These are phyloP conservation scores for Elgaria multicarinata DNA, from an alignment of 2,113 vertebrate genomes.

Conservation along the genomic window DNA sequence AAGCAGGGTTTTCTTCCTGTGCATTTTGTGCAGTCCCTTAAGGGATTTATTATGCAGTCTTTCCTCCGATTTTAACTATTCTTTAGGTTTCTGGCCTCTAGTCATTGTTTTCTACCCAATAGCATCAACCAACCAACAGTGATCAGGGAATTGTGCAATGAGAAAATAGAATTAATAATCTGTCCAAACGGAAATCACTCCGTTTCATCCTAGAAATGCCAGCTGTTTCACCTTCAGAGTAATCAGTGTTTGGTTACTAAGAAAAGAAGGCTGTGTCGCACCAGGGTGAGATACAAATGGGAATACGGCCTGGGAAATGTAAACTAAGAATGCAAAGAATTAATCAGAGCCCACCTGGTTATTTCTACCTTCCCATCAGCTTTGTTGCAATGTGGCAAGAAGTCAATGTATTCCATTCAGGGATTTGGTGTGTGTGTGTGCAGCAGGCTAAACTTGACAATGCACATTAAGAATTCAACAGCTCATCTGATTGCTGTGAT, in stretches of 20 bases:
- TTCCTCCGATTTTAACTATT: slow-evolving; percentile 3
- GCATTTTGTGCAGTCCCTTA: background rate
- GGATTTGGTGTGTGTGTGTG: background rate
- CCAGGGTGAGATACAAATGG: slow-evolving; percentile 15
- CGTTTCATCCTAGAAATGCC: slow-evolving; percentile 42
- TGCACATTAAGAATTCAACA: slow-evolving; percentile 54
- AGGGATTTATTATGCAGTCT: background rate
- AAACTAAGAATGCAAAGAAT: background rate
- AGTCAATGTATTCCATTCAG: background rate
- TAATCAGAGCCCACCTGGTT: background rate
- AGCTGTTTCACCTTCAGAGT: slow-evolving; percentile 29
- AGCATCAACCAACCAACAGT: accelerated
- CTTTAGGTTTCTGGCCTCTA: background rate
- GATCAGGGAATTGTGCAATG: slow-evolving; percentile 33
- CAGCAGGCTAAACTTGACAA: slow-evolving; percentile 36
- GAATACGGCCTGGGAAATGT: background rate
- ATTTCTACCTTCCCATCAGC: background rate
- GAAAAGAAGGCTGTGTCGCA: slow-evolving; percentile 48
- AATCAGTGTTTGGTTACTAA: slow-evolving; percentile 58
- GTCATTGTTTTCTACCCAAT: background rate
- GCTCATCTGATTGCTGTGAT: slow-evolving; percentile 10
- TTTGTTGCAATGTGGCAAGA: slow-evolving; percentile 19
- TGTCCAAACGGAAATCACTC: slow-evolving; percentile 9
- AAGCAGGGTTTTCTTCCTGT: background rate
- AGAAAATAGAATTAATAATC: background rate